Percentiles rank a stretch among this genome's conserved stretches.
Evolutionary conservation across 1,140 invertebrate genomes (phyloP).

Genomic region (Anastatus disparis): DNA sequence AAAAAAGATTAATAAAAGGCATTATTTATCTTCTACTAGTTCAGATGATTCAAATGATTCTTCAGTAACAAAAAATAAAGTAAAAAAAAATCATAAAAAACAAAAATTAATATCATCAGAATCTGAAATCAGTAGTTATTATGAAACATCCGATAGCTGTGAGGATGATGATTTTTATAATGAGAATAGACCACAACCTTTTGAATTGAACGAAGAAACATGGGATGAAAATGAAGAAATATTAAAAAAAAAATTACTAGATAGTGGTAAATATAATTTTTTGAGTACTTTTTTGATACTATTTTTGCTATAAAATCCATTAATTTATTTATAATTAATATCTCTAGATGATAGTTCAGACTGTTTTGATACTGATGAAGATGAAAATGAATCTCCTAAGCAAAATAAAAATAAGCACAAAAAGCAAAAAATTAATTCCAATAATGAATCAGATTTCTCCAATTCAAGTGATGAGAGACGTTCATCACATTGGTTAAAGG

Average conservation of each 20-base stretch:
- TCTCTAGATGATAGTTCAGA: conserved; percentile 11
- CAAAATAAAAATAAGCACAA: too few relatives aligned
- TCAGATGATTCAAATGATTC: conserved; percentile 40
- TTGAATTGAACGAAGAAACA: not conserved
- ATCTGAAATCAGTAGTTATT: conserved; percentile 3
- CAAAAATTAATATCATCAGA: not conserved
- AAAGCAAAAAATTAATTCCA: not conserved
- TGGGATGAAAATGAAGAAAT: conserved; percentile 15
- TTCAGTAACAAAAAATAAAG: not conserved
- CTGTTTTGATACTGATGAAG: conserved; percentile 10
- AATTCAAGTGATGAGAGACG: conserved; percentile 46
- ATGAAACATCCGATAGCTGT: not conserved
- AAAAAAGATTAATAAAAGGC: conserved; percentile 36
- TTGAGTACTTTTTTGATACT: conserved; percentile 7
- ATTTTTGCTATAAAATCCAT: conserved; percentile 39
- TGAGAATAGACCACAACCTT: conserved; percentile 30
- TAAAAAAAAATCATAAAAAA: conserved; percentile 7
- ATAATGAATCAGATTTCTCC: conserved; percentile 41
- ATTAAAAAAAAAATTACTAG: conserved; percentile 30
- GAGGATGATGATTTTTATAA: not conserved
- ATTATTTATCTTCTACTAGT: conserved; percentile 10
- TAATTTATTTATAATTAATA: conserved; percentile 5
- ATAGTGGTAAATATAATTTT: conserved; percentile 48
- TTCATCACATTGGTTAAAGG: conserved; percentile 31
- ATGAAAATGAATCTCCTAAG: not conserved